These are phyloP conservation scores for Parapristionchus giblindavisi DNA, from an alignment of 2,888 invertebrate genomes.

Conservation along the genomic window DNA sequence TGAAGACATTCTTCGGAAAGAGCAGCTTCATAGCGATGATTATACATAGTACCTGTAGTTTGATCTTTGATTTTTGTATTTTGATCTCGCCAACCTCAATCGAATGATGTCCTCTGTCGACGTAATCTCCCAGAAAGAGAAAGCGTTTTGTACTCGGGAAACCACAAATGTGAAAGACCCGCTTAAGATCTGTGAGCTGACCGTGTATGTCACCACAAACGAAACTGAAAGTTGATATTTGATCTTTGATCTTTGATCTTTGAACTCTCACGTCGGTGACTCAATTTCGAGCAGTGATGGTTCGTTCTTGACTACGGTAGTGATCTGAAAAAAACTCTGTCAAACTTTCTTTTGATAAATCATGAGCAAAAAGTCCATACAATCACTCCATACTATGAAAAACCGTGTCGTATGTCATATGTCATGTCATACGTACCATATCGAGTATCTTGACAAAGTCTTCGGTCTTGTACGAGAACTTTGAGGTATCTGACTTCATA, in stretches of 20 bases:
- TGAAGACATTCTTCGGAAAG: constrained; percentile 51
- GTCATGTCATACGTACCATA: too few species aligned
- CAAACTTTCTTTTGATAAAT: too few species aligned
- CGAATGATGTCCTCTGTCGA: constrained; percentile 34
- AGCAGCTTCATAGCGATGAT: constrained; percentile 48
- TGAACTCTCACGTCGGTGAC: constrained; percentile 2
- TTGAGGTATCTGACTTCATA: neutral
- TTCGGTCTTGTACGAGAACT: constrained; percentile 5
- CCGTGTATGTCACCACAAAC: constrained; percentile 35
- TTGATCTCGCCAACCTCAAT: constrained; percentile 4
- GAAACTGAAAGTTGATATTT: neutral
- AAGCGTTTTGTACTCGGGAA: constrained; percentile 5
- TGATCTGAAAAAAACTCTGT: too few species aligned
- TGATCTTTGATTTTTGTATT: neutral
- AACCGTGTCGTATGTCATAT: too few species aligned
- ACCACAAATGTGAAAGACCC: constrained; percentile 10
- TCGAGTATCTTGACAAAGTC: neutral
- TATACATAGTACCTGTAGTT: constrained; percentile 44
- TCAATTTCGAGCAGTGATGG: constrained; percentile 25
- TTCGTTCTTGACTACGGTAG: neutral
- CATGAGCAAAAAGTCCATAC: too few species aligned
- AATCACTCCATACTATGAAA: too few species aligned
- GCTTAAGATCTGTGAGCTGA: constrained; percentile 24
- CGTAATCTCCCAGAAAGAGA: constrained; percentile 36
- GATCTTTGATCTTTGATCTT: neutral